Evolutionary conservation across 2,888 invertebrate genomes (phyloP).

Genomic region (Dryocosmus kuriphilus): DNA sequence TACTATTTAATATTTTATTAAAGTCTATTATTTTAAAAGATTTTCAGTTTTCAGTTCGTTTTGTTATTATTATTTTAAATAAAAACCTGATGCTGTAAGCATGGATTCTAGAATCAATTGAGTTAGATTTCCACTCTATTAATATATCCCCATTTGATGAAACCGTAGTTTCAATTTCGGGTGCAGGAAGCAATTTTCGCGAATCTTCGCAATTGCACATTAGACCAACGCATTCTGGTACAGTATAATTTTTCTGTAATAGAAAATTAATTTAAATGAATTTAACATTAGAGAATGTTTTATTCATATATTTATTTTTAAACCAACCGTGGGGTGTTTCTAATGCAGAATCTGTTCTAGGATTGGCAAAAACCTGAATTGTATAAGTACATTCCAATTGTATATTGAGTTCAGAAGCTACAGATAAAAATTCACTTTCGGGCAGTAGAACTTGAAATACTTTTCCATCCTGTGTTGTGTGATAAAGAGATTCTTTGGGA

Average conservation of each 20-base stretch:
- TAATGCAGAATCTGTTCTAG: constrained; percentile 58
- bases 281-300: too few relatives aligned
- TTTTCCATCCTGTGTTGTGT: constrained; percentile 58
- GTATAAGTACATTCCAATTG: constrained; percentile 68
- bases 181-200: constrained; percentile 58
- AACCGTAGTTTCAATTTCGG: constrained; percentile 57
- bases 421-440: constrained; percentile 58
- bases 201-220: constrained; percentile 64
- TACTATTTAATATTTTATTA: too few relatives aligned
- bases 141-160: constrained; percentile 47
- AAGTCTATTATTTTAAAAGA: too few relatives aligned
- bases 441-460: constrained; percentile 64
- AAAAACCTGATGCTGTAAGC: constrained; percentile 64
- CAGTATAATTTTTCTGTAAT: constrained; percentile 64
- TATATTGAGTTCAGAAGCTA: constrained; percentile 66
- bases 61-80: background rate
- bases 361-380: constrained; percentile 70
- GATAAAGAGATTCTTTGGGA: constrained; percentile 63
- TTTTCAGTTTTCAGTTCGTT: background rate
- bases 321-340: constrained; percentile 46
- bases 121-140: constrained; percentile 63
- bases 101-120: constrained; percentile 50
- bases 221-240: constrained; percentile 68
- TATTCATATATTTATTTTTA: too few relatives aligned
- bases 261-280: background rate